phyloP scores from a whole-genome alignment of 2,888 invertebrate species.

The Caenorhabditis virilis region DNA sequence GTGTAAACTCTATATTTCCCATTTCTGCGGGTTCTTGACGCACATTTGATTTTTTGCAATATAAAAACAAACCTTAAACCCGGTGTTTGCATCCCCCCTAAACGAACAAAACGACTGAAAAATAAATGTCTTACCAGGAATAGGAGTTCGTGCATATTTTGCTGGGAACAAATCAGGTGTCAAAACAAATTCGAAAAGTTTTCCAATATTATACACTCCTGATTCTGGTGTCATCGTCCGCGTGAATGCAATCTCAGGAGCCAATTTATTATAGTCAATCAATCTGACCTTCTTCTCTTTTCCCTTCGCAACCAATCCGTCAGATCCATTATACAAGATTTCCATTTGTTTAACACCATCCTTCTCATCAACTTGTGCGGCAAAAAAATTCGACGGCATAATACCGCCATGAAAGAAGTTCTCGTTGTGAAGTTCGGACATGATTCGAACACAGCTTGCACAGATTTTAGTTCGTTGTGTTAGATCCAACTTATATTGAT shows the following conservation, averaged over 20 bases:
- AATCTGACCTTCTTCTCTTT: not conserved
- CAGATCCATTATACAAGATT: constrained; percentile 15
- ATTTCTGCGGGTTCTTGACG: too few species aligned
- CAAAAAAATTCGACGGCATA: constrained; percentile 16
- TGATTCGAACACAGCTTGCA: constrained; percentile 18
- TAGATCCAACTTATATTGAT: constrained; percentile 13
- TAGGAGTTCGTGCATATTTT: not conserved
- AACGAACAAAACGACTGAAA: too few species aligned
- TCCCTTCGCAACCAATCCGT: constrained; percentile 4
- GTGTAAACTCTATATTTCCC: too few species aligned
- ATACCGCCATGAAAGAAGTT: constrained; percentile 29
- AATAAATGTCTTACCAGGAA: not conserved
- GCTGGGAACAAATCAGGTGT: constrained; percentile 13
- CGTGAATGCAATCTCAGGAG: constrained; percentile 34
- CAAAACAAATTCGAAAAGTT: constrained; percentile 25
- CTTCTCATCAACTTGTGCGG: constrained; percentile 2
- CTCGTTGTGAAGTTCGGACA: constrained; percentile 19
- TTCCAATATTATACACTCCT: constrained; percentile 31
- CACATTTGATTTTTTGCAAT: too few species aligned
- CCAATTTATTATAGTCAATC: constrained; percentile 27
- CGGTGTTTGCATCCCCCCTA: too few species aligned
- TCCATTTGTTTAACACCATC: constrained; percentile 2
- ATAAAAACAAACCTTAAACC: too few species aligned
- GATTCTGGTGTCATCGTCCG: constrained; percentile 18
- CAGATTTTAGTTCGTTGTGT: constrained; percentile 27